These are phyloP conservation scores for Leptodactylus fallax DNA, from an alignment of 2,797 vertebrate species.

Conservation along the genomic window DNA sequence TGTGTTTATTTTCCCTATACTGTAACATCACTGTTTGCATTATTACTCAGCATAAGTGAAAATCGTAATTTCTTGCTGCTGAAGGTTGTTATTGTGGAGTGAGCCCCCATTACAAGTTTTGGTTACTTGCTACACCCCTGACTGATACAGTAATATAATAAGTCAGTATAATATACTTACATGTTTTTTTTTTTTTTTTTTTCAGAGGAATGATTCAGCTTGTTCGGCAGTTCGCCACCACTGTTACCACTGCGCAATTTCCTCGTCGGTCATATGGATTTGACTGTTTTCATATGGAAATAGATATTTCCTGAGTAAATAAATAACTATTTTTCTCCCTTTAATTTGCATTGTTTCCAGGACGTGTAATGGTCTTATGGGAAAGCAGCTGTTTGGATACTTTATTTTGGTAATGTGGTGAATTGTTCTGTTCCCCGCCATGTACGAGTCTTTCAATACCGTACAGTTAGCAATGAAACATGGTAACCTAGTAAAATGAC, in stretches of 20 bases:
- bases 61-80: no score
- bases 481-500: slow-evolving; percentile 77
- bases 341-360: slow-evolving; percentile 35
- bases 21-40: no score
- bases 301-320: slow-evolving; percentile 12
- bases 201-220: background rate
- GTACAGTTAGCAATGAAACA: slow-evolving; percentile 69
- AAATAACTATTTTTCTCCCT: background rate
- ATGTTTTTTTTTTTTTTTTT: background rate
- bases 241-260: background rate
- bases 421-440: slow-evolving; percentile 23
- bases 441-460: slow-evolving; percentile 29
- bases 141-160: no score
- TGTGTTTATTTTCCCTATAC: no score
- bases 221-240: background rate
- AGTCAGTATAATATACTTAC: no score
- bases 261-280: background rate
- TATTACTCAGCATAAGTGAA: no score
- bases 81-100: no score
- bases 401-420: background rate
- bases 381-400: slow-evolving; percentile 39
- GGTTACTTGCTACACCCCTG: no score
- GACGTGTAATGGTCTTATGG: slow-evolving; percentile 37
- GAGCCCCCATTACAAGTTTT: no score
- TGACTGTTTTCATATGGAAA: slow-evolving; percentile 2